Conservation (phyloP, 2,888 invertebrate genomes). For the Rhimphoctona megacephalus region DNA sequence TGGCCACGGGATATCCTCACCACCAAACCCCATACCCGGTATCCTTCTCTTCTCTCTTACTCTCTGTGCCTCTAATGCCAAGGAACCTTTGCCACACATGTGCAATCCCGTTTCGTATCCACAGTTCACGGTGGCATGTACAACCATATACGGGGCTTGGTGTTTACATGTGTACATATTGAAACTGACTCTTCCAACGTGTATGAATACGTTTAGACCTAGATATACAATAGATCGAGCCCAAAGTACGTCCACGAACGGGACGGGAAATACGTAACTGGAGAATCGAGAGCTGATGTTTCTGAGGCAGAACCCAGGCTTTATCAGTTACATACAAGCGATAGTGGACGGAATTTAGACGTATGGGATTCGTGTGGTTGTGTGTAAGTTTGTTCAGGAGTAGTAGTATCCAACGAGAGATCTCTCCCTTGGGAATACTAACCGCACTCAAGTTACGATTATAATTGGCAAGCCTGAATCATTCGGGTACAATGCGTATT, state of each 20-base stretch:
- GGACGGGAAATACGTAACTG: conserved; percentile 18
- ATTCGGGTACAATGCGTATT: conserved; percentile 56
- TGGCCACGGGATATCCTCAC: conserved; percentile 54
- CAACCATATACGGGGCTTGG: background rate
- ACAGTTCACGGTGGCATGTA: conserved; percentile 12
- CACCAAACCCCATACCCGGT: conserved; percentile 4
- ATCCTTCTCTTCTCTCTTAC: conserved; percentile 19
- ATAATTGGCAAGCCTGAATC: conserved; percentile 79
- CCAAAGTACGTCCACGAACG: conserved; percentile 36
- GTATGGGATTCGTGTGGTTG: conserved; percentile 37
- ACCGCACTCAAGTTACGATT: conserved; percentile 75
- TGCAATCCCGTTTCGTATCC: conserved; percentile 16
- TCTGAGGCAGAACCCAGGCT: conserved; percentile 24
- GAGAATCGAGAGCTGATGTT: conserved; percentile 29
- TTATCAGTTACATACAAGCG: conserved; percentile 1
- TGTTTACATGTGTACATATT: conserved; percentile 16
- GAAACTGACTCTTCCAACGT: conserved; percentile 1
- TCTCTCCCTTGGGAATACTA: conserved; percentile 74
- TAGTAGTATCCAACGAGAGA: conserved; percentile 71
- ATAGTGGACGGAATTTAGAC: conserved; percentile 12
- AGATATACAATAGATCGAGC: conserved; percentile 26
- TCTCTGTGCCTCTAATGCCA: background rate
- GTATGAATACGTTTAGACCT: background rate
- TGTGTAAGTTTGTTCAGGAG: conserved; percentile 62
- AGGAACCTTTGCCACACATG: background rate